phyloP scores from a whole-genome alignment of 2,113 vertebrate genomes.

The Perccottus glenii region DNA sequence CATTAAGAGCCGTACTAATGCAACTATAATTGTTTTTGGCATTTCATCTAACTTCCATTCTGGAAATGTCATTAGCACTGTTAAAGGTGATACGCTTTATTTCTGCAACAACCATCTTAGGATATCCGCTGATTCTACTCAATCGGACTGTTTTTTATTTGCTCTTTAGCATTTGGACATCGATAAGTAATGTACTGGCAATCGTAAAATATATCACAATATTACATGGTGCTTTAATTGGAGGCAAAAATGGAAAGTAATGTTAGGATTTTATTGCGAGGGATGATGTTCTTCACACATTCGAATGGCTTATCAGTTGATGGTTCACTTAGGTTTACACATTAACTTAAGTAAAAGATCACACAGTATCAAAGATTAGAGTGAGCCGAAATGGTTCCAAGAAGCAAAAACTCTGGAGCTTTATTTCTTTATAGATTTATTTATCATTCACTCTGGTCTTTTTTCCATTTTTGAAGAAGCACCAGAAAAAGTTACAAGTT shows the following conservation, averaged over 20 bases:
- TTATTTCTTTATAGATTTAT: too few relatives aligned
- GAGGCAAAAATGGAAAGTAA: conserved; percentile 4
- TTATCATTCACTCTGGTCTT: too few relatives aligned
- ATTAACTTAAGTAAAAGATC: conserved; percentile 33
- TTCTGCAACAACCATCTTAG: conserved; percentile 51
- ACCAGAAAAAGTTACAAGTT: too few relatives aligned
- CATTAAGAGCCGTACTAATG: conserved; percentile 48
- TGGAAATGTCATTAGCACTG: conserved; percentile 50
- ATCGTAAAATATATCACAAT: neutral
- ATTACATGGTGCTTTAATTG: neutral
- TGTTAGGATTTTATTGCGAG: neutral
- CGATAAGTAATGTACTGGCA: neutral
- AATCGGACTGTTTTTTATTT: conserved; percentile 16
- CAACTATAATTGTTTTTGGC: conserved; percentile 56
- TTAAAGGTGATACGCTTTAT: conserved; percentile 55
- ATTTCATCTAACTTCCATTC: conserved; percentile 75
- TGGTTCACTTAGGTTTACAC: conserved; percentile 41
- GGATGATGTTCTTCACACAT: neutral
- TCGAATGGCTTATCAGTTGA: conserved; percentile 21
- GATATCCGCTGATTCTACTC: conserved; percentile 63
- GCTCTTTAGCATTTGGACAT: neutral
- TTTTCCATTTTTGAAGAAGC: too few relatives aligned
- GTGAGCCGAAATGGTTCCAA: too few relatives aligned
- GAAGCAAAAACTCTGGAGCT: too few relatives aligned
- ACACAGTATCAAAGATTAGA: too few relatives aligned